phyloP scores from a whole-genome alignment of 1,140 invertebrate genomes.

The Vanessa tameamea region DNA sequence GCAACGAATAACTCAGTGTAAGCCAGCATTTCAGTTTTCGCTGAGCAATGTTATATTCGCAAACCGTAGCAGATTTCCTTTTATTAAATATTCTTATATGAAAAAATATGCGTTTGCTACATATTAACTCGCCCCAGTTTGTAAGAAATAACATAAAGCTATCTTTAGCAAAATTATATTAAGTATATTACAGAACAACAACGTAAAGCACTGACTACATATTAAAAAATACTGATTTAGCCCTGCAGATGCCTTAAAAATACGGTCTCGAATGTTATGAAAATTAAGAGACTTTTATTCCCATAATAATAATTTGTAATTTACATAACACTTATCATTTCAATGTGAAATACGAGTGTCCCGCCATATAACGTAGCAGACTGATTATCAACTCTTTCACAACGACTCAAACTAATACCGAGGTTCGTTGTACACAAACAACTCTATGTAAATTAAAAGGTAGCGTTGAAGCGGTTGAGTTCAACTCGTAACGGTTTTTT shows the following conservation, averaged over 20 bases:
- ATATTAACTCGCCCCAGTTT: neutral
- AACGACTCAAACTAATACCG: slow-evolving; percentile 55
- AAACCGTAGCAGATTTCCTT: neutral
- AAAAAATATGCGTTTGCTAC: slow-evolving; percentile 4
- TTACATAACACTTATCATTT: slow-evolving; percentile 56
- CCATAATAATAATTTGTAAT: slow-evolving; percentile 20
- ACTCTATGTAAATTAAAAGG: slow-evolving; percentile 30
- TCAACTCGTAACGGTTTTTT: slow-evolving; percentile 18
- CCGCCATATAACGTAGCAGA: slow-evolving; percentile 39
- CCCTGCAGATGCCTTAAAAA: too few species aligned
- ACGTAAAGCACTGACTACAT: neutral
- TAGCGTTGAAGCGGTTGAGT: slow-evolving; percentile 15
- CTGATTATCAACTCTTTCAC: slow-evolving; percentile 49
- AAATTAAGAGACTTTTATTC: too few species aligned
- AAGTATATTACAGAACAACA: neutral
- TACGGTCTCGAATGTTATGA: too few species aligned
- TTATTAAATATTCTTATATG: neutral
- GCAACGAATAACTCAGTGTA: too few species aligned
- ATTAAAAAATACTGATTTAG: too few species aligned
- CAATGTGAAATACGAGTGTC: slow-evolving; percentile 46
- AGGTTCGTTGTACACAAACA: slow-evolving; percentile 21
- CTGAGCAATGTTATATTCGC: neutral
- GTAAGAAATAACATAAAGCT: neutral
- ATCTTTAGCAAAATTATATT: slow-evolving; percentile 1
- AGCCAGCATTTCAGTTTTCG: too few species aligned